Evolutionary conservation across 64 coral and sea anemone species (phyloP), one percentile per base, ranked within the genome.

Genomic region (Cladopsammia gracilis): DNA sequence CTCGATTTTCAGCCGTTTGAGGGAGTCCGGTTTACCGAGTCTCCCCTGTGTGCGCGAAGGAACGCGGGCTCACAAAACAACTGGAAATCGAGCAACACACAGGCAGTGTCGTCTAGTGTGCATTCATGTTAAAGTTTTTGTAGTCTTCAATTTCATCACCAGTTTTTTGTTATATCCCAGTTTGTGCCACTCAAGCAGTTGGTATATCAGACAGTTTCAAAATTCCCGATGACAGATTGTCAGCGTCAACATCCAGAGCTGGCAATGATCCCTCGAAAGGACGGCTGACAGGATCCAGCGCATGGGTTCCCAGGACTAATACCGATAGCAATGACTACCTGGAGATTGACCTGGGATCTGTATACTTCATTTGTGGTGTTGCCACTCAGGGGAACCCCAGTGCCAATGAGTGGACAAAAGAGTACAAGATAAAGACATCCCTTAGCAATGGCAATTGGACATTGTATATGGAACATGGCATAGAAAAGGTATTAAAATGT

Each of bases 311-410:
- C 19, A 60, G 64, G 2, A 59, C 60, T 10, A 23, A 16, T 1
- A 20, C n/a, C 2, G 47, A 87, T 12, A 23, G 61, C 13, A 65
- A 54, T 19, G 85, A 88, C 26, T 93, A 88, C 60, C 64, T 93
- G 22, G 73, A 93, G 53, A 60, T 94, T 49, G 74, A 94, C 66
- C 49, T 88, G 10, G 54, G 43, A 19, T 10, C 58, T 46, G 60
- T 70, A 20, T 59, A 59, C 72, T 58, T 72, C 4, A 64, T 93
- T 19, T 93, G 92, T 71, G 92, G 75, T 47, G 76, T 94, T 15
- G 85, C 92, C 11, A 94, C 92, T 20, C 75, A 94, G 25, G 92
- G 92, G 9, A 51, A 54, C 42, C 64, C 59, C 49, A 10, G 0
- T 23, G 5, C 3, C 0, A 6, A 25, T 6, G 25, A 58, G 15